Percentiles rank a stretch among this genome's conserved stretches.
Evolutionary conservation across 2,113 vertebrate species (phyloP).

Genomic region (Pelecanoides urinatrix): DNA sequence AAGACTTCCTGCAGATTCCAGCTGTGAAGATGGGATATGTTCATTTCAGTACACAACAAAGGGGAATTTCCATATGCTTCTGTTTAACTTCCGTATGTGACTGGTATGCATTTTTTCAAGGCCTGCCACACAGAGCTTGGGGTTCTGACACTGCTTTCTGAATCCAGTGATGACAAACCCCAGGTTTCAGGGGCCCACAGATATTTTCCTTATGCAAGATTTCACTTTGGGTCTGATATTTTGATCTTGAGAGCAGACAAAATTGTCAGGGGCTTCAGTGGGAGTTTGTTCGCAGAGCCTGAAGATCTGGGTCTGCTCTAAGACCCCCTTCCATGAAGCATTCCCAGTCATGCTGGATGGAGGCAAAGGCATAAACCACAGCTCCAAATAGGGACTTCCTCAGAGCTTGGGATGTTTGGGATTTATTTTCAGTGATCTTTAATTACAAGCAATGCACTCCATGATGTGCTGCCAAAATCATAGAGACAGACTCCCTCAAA

Average conservation of each 20-base stretch:
- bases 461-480: not conserved
- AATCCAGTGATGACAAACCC: not conserved
- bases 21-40: not conserved
- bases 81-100: constrained; percentile 7
- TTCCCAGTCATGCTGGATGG: not conserved
- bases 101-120: not conserved
- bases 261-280: not conserved
- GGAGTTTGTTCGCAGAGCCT: not conserved
- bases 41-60: not conserved
- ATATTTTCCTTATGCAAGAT: not conserved
- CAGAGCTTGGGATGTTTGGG: not conserved
- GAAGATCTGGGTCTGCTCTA: not conserved
- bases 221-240: not conserved
- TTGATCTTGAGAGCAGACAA: not conserved
- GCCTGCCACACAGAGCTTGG: not conserved
- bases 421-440: not conserved
- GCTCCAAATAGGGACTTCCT: not conserved
- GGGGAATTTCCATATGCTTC: constrained; percentile 18
- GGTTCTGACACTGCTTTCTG: not conserved
- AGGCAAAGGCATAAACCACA: not conserved
- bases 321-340: not conserved
- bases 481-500: not conserved
- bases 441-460: not conserved
- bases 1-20: constrained; percentile 8
- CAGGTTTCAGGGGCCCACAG: not conserved